These are phyloP conservation scores for Hypselothyrea guttata DNA, from an alignment of 2,888 invertebrate species.

Conservation along the genomic window DNA sequence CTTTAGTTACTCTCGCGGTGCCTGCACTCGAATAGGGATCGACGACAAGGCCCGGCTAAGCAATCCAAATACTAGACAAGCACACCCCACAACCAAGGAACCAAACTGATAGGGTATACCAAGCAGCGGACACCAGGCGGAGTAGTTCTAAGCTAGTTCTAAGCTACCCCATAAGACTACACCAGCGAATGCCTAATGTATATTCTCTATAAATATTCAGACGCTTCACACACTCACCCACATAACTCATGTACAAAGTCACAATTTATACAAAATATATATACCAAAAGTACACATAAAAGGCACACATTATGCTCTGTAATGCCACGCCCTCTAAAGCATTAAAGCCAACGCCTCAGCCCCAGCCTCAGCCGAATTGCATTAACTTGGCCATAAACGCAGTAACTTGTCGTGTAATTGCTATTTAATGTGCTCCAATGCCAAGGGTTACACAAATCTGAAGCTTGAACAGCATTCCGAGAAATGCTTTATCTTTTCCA, in stretches of 20 bases:
- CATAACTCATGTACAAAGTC: conserved; percentile 50
- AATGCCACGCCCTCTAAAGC: conserved; percentile 36
- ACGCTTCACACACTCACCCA: conserved; percentile 10
- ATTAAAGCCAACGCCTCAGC: conserved; percentile 31
- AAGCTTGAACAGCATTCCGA: conserved; percentile 17
- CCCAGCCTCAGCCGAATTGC: conserved; percentile 48
- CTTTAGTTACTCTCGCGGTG: conserved; percentile 34
- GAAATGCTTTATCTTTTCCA: conserved; percentile 28
- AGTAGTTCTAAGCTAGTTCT: conserved; percentile 39
- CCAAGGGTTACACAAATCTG: conserved; percentile 31
- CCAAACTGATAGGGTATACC: conserved; percentile 32
- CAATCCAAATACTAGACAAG: conserved; percentile 30
- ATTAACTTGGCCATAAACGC: conserved; percentile 73
- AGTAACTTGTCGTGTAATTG: conserved; percentile 67
- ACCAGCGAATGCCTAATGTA: conserved; percentile 53
- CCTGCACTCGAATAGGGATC: conserved; percentile 40
- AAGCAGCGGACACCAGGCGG: conserved; percentile 2
- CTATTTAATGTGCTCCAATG: conserved; percentile 60
- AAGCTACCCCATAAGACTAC: conserved; percentile 35
- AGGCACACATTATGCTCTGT: conserved; percentile 39
- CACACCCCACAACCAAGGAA: conserved; percentile 19
- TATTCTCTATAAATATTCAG: conserved; percentile 45
- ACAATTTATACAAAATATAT: conserved; percentile 33
- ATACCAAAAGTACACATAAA: conserved; percentile 31
- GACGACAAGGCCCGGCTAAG: conserved; percentile 40